Base-by-base conservation (phyloP, 2,113 vertebrate genomes). In the Pelmatolapia mariae region DNA sequence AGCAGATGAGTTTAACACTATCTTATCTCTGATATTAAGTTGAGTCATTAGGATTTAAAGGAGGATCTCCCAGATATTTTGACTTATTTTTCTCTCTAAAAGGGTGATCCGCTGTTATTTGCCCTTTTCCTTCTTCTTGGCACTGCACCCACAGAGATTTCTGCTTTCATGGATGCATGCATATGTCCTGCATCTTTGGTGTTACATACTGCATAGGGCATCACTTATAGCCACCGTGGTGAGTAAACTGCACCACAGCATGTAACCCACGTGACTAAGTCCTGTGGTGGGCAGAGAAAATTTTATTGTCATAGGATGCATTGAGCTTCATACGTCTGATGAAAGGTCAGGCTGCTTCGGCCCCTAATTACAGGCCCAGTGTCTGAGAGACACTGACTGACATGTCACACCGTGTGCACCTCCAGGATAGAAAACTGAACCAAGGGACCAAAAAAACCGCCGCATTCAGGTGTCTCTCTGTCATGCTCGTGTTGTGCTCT, bases 341-440 rank as follows among this genome's bases (percentile, higher is more conserved):
- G 71, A 90, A 94, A 95, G 91, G 91, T 91, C 81, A 88, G 43
- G n/a, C 43, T 71, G 73, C 73, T 84, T 8, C 84, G 89, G 68
- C 82, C 36, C 47, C 81, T 87, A 92, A 93, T 92, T 93, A 92
- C 84, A 87, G 12, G 33, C 38, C 76, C 57, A 81, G 91, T 81
- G 71, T 29, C 54, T 83, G 18, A 45, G 38, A 86, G 36, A 91
- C 86, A 52, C 45, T 45, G 52, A 31, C 86, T 59, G 76, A 82
- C 38, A 43, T 78, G 83, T 83, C 90, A 84, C 45, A 78, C 19
- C 3, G 24, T 56, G 7, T 79, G 63, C 22, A 86, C 24, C 45
- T 89, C 52, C 40, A 4, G 18, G 68, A 83, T 12, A 26, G 38
- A 33, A 4, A 73, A 68, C 19, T 11, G 10, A 19, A 31, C 63